Conservation (phyloP, 64 coral and sea anemone genomes). For the Dendronephthya gigantea region DNA sequence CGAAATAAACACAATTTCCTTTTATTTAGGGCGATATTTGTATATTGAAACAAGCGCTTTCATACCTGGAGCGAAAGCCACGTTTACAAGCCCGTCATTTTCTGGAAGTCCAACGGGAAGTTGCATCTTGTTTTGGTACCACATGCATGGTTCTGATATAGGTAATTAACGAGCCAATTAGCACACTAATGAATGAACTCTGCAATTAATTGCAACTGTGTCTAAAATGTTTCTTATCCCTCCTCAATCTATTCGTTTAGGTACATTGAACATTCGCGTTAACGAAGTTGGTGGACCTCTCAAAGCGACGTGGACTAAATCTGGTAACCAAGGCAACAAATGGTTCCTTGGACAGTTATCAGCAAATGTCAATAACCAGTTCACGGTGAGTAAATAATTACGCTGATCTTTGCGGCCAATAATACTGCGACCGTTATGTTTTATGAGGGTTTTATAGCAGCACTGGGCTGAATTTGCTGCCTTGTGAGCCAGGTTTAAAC, state of each 20-base stretch:
- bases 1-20: too few species aligned
- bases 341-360: neutral
- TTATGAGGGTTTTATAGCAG: too few species aligned
- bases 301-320: neutral
- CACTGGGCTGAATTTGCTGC: neutral
- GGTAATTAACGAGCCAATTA: too few species aligned
- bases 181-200: too few species aligned
- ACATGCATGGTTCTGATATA: conserved; percentile 10
- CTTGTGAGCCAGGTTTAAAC: too few species aligned
- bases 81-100: neutral
- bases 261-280: neutral
- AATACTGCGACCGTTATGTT: too few species aligned
- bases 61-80: neutral
- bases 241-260: neutral
- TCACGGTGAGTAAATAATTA: neutral
- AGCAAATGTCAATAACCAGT: neutral
- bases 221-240: too few species aligned
- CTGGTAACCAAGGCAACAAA: conserved; percentile 22
- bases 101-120: neutral
- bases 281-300: neutral
- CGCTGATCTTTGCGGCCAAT: neutral
- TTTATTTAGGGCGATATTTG: neutral
- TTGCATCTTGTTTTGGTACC: neutral
- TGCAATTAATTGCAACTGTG: too few species aligned
- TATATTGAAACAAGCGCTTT: neutral